Evolutionary conservation across 2,888 invertebrate species (phyloP).

Genomic region (Rotaria socialis): DNA sequence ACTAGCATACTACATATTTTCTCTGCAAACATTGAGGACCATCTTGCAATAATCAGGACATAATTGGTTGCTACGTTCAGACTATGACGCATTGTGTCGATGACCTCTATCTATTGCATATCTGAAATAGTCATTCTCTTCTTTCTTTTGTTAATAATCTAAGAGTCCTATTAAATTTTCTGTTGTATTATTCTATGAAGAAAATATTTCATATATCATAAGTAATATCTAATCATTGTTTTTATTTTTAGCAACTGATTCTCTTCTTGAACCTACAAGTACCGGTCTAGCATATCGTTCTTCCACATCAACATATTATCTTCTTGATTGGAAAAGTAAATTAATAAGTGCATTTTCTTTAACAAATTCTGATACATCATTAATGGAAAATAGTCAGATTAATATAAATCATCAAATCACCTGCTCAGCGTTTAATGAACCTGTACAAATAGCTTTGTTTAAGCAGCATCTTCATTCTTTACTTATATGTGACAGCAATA

Average conservation of each 20-base stretch:
- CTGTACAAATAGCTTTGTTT: background rate
- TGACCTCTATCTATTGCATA: too few relatives aligned
- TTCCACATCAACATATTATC: background rate
- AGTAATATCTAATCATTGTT: too few relatives aligned
- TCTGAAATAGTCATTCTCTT: too few relatives aligned
- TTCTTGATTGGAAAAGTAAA: constrained; percentile 14
- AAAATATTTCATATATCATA: too few relatives aligned
- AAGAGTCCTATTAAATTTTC: too few relatives aligned
- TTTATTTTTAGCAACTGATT: background rate
- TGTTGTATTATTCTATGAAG: too few relatives aligned
- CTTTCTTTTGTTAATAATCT: too few relatives aligned
- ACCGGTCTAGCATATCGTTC: constrained; percentile 33
- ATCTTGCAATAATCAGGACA: too few relatives aligned
- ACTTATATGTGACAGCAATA: constrained; percentile 17
- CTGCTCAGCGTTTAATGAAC: constrained; percentile 5
- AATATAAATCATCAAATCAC: background rate
- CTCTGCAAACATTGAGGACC: too few relatives aligned
- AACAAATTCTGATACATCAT: background rate
- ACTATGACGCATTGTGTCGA: too few relatives aligned
- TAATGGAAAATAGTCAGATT: constrained; percentile 10
- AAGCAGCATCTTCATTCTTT: background rate
- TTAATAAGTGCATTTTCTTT: constrained; percentile 11
- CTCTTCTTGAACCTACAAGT: background rate
- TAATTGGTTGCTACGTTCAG: too few relatives aligned
- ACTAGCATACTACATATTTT: too few relatives aligned